Conservation (phyloP, 2,113 vertebrate genomes). For the Nipponia nippon region DNA sequence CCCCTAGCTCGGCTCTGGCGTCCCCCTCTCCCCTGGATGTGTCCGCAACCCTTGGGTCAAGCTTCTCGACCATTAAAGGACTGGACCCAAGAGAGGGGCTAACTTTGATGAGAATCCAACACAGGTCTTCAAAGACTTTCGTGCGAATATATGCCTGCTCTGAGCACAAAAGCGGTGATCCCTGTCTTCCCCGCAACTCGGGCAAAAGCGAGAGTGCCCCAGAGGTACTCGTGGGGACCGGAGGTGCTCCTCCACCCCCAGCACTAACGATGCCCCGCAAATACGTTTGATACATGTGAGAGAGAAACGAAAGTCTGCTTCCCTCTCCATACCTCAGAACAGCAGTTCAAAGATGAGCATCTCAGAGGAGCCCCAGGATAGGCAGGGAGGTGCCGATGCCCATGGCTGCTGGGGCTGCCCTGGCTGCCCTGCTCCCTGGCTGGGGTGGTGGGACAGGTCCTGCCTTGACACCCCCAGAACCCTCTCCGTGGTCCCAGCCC, state of each 20-base stretch:
- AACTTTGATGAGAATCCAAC: conserved; percentile 3
- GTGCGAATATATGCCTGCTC: neutral
- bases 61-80: neutral
- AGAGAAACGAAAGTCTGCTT: neutral
- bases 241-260: neutral
- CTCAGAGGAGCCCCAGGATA: neutral
- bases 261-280: neutral
- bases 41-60: neutral
- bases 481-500: neutral
- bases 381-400: neutral
- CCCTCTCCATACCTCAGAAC: neutral
- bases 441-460: neutral
- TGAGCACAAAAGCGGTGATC: neutral
- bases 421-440: neutral
- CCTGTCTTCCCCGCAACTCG: neutral
- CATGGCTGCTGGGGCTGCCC: neutral
- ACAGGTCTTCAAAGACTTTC: neutral
- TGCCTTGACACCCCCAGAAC: neutral
- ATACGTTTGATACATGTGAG: neutral
- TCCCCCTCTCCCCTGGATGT: neutral
- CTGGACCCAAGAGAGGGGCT: neutral
- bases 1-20: neutral
- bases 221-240: neutral
- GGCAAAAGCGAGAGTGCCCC: rapidly evolving
- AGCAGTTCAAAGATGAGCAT: neutral